Conservation (phyloP, 2,797 vertebrate species). For the Falco concolor region DNA sequence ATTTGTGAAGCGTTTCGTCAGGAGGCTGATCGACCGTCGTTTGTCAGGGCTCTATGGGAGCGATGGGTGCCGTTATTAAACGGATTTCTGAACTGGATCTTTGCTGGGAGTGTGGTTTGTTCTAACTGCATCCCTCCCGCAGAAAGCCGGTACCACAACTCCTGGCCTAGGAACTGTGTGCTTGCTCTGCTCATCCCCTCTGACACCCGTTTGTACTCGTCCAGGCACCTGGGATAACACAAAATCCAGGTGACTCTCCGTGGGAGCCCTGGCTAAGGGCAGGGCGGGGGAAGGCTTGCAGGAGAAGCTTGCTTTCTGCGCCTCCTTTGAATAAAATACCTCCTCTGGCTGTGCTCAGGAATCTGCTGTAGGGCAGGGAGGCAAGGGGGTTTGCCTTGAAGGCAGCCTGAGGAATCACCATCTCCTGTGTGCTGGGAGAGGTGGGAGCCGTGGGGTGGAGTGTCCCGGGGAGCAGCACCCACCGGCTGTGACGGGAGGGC, state of each 20-base stretch:
- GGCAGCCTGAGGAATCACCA: neutral
- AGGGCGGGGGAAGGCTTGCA: neutral
- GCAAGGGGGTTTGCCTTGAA: accelerated
- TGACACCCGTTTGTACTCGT: neutral
- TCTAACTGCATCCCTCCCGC: neutral
- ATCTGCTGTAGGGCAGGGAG: neutral
- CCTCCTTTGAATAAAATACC: neutral
- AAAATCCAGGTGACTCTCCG: accelerated
- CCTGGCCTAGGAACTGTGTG: neutral
- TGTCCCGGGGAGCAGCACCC: neutral
- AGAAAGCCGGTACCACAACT: neutral
- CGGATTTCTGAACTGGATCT: neutral
- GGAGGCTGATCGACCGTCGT: neutral
- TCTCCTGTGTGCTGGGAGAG: neutral
- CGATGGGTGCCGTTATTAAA: neutral
- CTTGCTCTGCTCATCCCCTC: neutral
- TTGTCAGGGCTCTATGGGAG: neutral
- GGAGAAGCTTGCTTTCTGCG: neutral
- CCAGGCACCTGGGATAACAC: neutral
- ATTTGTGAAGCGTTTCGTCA: neutral
- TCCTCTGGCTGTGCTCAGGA: neutral
- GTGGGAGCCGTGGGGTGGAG: accelerated
- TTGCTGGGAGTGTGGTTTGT: neutral
- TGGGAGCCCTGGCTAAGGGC: neutral
- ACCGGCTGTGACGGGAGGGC: accelerated